Evolutionary conservation across 1,140 invertebrate genomes (phyloP).

Genomic region (Lordiphosa stackelbergi): DNA sequence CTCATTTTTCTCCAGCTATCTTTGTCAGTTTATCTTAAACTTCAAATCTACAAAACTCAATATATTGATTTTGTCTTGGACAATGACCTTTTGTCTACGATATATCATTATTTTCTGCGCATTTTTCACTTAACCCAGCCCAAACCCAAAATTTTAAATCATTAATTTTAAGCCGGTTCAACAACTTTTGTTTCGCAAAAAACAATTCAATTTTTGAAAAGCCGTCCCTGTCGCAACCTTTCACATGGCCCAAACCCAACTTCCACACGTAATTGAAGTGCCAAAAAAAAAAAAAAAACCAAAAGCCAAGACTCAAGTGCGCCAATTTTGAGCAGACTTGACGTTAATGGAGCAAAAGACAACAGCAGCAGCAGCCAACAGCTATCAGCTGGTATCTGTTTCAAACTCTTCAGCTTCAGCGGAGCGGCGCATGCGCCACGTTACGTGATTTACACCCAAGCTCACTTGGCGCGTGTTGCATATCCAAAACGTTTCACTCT

Average conservation of each 20-base stretch:
- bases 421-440: conserved; percentile 30
- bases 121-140: background rate
- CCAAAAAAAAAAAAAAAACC: conserved; percentile 33
- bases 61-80: too few species aligned
- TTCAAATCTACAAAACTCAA: too few species aligned
- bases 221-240: conserved; percentile 42
- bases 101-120: background rate
- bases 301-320: conserved; percentile 34
- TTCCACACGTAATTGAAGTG: conserved; percentile 25
- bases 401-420: background rate
- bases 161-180: background rate
- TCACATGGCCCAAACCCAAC: conserved; percentile 40
- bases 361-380: conserved; percentile 39
- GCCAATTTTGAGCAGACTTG: conserved; percentile 50
- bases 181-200: conserved; percentile 4
- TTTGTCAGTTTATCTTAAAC: too few species aligned
- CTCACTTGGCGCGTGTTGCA: conserved; percentile 53
- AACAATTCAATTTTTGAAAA: conserved; percentile 22
- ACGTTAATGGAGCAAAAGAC: conserved; percentile 55
- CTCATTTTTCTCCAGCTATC: too few species aligned
- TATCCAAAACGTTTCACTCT: conserved; percentile 43
- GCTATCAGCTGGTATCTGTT: conserved; percentile 17
- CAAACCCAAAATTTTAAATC: background rate
- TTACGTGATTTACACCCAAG: conserved; percentile 49
- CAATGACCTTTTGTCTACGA: too few species aligned